These are phyloP conservation scores for Atherix ibis DNA, from an alignment of 2,888 invertebrate species.

Conservation along the genomic window DNA sequence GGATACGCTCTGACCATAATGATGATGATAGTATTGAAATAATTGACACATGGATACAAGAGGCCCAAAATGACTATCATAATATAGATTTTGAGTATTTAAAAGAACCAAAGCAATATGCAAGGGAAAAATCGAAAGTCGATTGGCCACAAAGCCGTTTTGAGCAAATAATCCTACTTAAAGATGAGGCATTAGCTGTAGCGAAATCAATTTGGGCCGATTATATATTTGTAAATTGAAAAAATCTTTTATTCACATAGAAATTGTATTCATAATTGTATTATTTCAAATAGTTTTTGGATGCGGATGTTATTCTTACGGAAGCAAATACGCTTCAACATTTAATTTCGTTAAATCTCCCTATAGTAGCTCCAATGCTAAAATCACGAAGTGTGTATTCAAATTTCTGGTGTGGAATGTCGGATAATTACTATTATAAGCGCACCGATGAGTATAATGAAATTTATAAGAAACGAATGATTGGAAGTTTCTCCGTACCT, in stretches of 20 bases:
- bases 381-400: constrained; percentile 76
- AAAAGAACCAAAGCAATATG: not conserved
- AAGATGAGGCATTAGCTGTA: not conserved
- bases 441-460: constrained; percentile 73
- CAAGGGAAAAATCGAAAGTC: not conserved
- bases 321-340: constrained; percentile 44
- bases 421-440: constrained; percentile 63
- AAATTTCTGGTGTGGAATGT: constrained; percentile 95
- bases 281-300: constrained; percentile 72
- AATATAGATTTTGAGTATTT: not conserved
- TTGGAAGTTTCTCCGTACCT: constrained; percentile 69
- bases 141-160: not conserved
- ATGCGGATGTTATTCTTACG: constrained; percentile 69
- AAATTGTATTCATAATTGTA: too few species aligned
- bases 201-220: not conserved
- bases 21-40: not conserved
- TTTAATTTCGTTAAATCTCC: constrained; percentile 44
- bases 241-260: too few species aligned
- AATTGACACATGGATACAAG: not conserved
- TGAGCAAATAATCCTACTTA: not conserved
- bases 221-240: not conserved
- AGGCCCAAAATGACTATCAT: not conserved
- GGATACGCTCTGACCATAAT: not conserved
- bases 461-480: constrained; percentile 49
- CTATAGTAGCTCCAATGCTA: constrained; percentile 72